phyloP scores from a whole-genome alignment of 2,113 vertebrate species.

The Laticauda colubrina region DNA sequence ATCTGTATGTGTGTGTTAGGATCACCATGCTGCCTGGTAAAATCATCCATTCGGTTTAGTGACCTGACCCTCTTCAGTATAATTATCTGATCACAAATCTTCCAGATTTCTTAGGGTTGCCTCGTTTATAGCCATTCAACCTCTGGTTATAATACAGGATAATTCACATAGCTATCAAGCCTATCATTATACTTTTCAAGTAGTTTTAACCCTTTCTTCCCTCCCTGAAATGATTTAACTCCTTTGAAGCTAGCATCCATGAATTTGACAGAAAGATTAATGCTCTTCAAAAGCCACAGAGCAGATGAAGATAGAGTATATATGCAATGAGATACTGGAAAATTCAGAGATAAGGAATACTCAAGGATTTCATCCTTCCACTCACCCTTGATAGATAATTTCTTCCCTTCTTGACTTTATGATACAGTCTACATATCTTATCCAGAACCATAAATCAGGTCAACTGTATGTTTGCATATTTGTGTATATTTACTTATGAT shows the following conservation, averaged over 20 bases:
- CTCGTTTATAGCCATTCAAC: conserved; percentile 36
- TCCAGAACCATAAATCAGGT: neutral
- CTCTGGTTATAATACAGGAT: conserved; percentile 35
- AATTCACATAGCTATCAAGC: conserved; percentile 43
- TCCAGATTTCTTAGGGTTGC: conserved; percentile 28
- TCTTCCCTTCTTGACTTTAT: neutral
- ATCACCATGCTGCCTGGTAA: conserved; percentile 33
- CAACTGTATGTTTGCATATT: neutral
- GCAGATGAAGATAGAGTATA: neutral
- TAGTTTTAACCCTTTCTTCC: conserved; percentile 19
- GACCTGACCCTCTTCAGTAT: conserved; percentile 40
- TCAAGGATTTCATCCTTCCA: neutral
- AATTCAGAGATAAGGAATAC: neutral
- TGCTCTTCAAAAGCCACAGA: conserved; percentile 9
- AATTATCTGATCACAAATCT: conserved; percentile 50
- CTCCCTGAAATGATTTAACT: conserved; percentile 22
- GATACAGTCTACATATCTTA: neutral
- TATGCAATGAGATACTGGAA: neutral
- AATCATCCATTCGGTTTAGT: conserved; percentile 42
- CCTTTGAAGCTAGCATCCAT: conserved; percentile 16
- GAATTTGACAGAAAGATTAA: conserved; percentile 5
- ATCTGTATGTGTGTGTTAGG: neutral
- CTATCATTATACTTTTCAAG: conserved; percentile 32
- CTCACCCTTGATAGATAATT: neutral
- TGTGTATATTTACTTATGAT: neutral